A percentile compares a stretch with the other conserved stretches of the same genome.
Conservation (phyloP, 2,113 vertebrate species). For the Dendrocopos noguchii region DNA sequence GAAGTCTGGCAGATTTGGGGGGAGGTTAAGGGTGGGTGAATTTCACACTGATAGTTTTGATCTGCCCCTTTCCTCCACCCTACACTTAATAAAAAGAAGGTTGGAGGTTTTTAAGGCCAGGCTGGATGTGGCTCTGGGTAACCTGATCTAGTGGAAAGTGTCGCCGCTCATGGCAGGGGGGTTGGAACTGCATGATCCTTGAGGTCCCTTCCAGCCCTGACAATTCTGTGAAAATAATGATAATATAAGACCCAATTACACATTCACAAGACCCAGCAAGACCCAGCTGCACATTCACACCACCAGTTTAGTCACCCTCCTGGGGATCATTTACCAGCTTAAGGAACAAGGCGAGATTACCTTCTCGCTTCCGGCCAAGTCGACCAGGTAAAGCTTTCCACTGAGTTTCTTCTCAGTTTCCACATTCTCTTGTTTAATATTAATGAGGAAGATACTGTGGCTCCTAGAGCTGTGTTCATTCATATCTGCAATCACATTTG, state of each 20-base stretch:
- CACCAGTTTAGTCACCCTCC: background rate
- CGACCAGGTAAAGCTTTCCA: constrained; percentile 96
- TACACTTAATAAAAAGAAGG: too few relatives aligned
- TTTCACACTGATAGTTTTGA: background rate
- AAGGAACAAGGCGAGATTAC: constrained; percentile 62
- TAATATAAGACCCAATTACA: too few relatives aligned
- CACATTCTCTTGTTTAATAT: constrained; percentile 96
- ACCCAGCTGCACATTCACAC: background rate
- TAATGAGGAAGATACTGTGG: constrained; percentile 97
- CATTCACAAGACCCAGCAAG: too few relatives aligned
- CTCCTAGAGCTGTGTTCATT: constrained; percentile 98
- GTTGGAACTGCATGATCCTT: too few relatives aligned
- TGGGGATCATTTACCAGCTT: background rate
- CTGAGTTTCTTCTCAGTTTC: constrained; percentile 95
- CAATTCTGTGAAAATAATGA: too few relatives aligned
- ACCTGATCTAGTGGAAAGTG: too few relatives aligned
- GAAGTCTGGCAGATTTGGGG: background rate
- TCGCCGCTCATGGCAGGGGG: too few relatives aligned
- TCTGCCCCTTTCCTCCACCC: background rate
- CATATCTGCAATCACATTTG: constrained; percentile 85
- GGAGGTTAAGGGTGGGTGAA: background rate
- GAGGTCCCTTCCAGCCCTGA: too few relatives aligned
- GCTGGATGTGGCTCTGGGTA: too few relatives aligned
- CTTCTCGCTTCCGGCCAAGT: constrained; percentile 97
- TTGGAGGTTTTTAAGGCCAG: too few relatives aligned